Evolutionary conservation across 1,140 invertebrate genomes (phyloP).

Genomic region (Stenopsyche tienmushanensis): DNA sequence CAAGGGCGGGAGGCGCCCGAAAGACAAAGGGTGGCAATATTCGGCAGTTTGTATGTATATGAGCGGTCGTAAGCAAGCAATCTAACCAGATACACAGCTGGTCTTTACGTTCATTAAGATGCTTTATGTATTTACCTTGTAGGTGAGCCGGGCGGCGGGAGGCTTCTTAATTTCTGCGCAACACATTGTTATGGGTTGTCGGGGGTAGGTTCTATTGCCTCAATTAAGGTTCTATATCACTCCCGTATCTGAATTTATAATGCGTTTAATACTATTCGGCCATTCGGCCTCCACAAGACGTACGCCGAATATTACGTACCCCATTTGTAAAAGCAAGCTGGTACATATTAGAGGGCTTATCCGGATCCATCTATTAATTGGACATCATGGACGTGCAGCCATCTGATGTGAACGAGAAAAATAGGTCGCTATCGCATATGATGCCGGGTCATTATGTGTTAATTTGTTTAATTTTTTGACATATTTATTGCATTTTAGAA

Average conservation of each 20-base stretch:
- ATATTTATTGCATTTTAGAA: too few species aligned
- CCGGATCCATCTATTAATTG: constrained; percentile 23
- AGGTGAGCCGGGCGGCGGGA: constrained; percentile 28
- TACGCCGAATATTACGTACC: constrained; percentile 25
- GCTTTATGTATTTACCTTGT: constrained; percentile 42
- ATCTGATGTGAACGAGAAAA: too few species aligned
- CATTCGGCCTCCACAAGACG: background rate
- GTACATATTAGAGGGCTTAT: constrained; percentile 4
- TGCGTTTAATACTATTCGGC: constrained; percentile 37
- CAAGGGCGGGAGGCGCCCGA: constrained; percentile 1
- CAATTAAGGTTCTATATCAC: constrained; percentile 41
- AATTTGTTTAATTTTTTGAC: too few species aligned
- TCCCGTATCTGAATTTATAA: constrained; percentile 41
- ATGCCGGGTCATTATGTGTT: too few species aligned
- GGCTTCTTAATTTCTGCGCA: constrained; percentile 40
- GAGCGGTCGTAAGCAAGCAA: constrained; percentile 41
- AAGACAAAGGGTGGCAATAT: constrained; percentile 41
- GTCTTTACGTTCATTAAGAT: constrained; percentile 43
- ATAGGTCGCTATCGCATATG: too few species aligned
- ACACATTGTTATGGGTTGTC: constrained; percentile 41
- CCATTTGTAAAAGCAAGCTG: constrained; percentile 26
- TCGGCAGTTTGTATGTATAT: constrained; percentile 42
- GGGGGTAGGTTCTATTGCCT: constrained; percentile 31
- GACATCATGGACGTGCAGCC: constrained; percentile 17
- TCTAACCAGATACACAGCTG: constrained; percentile 42